Conservation (phyloP, 2,113 vertebrate genomes). For the Microtus oregoni region DNA sequence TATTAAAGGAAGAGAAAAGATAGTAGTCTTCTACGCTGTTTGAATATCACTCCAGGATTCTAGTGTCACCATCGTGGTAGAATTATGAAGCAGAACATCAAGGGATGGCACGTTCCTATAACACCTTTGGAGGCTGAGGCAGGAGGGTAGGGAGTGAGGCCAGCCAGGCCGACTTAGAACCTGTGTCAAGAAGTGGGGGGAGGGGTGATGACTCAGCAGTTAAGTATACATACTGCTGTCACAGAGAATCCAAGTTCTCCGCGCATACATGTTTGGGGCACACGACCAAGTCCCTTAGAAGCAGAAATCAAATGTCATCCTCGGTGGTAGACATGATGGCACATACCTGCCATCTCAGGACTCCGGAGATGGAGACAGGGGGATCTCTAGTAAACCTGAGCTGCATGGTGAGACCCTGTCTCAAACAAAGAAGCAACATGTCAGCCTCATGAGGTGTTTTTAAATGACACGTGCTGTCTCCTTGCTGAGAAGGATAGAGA, state of each 20-base stretch:
- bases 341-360: not conserved
- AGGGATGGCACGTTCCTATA: not conserved
- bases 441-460: not conserved
- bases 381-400: not conserved
- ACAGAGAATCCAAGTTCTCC: not conserved
- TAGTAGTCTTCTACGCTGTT: not conserved
- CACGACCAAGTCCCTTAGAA: not conserved
- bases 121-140: not conserved
- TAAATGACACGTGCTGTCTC: too few species aligned
- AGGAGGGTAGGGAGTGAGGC: not conserved
- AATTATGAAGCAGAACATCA: not conserved
- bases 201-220: not conserved
- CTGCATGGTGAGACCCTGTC: not conserved
- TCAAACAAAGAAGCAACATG: not conserved
- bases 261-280: fast-evolving
- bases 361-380: not conserved
- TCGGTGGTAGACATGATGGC: too few species aligned
- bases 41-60: too few species aligned
- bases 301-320: not conserved
- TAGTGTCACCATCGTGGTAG: not conserved
- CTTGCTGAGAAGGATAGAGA: not conserved
- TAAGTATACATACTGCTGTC: not conserved
- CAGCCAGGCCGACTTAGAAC: not conserved
- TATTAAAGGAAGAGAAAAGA: not conserved
- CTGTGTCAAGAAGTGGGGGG: not conserved